Conservation (phyloP, 2,888 invertebrate species). For the Rhaphigaster nebulosa region DNA sequence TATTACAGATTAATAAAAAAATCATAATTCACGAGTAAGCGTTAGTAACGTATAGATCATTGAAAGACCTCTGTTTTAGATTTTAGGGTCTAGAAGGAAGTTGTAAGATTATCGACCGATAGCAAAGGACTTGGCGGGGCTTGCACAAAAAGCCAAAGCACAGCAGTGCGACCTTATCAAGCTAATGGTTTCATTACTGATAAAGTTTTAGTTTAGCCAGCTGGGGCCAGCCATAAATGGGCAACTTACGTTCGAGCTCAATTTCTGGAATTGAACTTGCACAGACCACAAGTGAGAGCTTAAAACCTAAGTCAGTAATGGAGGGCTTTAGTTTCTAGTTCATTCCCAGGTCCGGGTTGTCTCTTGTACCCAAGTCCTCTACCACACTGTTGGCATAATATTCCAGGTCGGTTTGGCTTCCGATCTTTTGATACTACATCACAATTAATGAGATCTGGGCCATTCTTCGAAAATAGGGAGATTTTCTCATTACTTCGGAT, state of each 20-base stretch:
- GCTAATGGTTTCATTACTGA: conserved; percentile 48
- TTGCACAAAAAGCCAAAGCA: conserved; percentile 14
- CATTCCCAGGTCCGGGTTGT: not conserved
- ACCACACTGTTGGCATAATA: not conserved
- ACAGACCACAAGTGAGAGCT: conserved; percentile 26
- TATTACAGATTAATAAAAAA: not conserved
- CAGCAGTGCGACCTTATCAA: conserved; percentile 1
- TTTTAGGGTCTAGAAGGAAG: not conserved
- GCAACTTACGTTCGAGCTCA: conserved; percentile 32
- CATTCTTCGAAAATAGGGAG: no score
- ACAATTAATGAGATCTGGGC: not conserved
- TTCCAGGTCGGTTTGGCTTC: not conserved
- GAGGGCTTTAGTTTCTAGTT: conserved; percentile 18
- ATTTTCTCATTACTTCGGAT: no score
- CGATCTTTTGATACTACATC: not conserved
- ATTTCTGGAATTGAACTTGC: conserved; percentile 39
- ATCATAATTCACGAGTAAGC: not conserved
- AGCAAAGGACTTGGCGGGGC: not conserved
- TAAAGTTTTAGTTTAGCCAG: conserved; percentile 49
- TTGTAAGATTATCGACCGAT: conserved; percentile 28
- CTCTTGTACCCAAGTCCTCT: not conserved
- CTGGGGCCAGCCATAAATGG: conserved; percentile 8
- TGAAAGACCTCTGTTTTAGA: not conserved
- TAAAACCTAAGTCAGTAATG: conserved; percentile 50
- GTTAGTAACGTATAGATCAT: not conserved